A percentile compares a stretch with the other conserved stretches of the same genome.
These are phyloP conservation scores for Bugula neritina DNA, from an alignment of 2,888 invertebrate species.

Conservation along the genomic window DNA sequence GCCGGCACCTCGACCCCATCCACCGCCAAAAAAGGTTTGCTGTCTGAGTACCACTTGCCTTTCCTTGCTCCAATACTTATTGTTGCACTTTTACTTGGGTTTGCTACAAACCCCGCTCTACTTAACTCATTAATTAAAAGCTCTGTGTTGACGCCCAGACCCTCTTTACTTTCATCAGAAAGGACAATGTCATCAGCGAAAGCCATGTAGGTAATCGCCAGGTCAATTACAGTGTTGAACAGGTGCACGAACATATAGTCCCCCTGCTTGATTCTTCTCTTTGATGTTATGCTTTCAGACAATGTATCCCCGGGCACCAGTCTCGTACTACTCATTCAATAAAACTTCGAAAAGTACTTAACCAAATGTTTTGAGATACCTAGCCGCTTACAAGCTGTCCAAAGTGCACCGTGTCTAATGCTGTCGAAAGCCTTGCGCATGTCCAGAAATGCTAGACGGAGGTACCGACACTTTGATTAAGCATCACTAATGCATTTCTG, in stretches of 20 bases:
- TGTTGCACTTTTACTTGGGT: not conserved
- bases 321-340: not conserved
- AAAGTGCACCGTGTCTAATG: not conserved
- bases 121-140: not conserved
- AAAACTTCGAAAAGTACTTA: not conserved
- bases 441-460: not conserved
- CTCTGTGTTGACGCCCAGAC: not conserved
- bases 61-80: not conserved
- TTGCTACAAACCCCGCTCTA: not conserved
- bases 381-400: not conserved
- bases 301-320: not conserved
- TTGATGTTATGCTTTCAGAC: not conserved
- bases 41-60: not conserved
- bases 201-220: not conserved
- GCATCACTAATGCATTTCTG: not conserved
- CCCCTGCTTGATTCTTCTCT: conserved; percentile 5
- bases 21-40: not conserved
- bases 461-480: not conserved
- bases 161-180: not conserved
- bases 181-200: conserved; percentile 12
- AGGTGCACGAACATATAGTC: conserved; percentile 10
- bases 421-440: conserved; percentile 11
- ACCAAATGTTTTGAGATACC: conserved; percentile 7
- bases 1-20: not conserved
- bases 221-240: conserved; percentile 15